Percentiles rank a stretch among this genome's conserved stretches.
phyloP scores from a whole-genome alignment of 2,888 invertebrate genomes.

The Nematopogon swammerdamellus region DNA sequence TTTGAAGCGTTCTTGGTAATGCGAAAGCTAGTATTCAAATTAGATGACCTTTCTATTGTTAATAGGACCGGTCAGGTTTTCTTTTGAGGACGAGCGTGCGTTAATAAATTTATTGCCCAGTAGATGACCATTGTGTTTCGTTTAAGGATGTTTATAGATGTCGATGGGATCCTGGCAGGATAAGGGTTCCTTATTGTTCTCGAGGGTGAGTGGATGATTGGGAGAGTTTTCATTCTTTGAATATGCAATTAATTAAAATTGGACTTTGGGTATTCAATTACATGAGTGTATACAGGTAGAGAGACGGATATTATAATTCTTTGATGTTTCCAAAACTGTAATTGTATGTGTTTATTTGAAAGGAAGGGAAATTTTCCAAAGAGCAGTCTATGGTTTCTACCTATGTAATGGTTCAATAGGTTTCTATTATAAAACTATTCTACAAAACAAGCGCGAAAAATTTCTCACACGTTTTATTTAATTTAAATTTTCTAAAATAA shows the following conservation, averaged over 20 bases:
- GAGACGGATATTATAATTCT: too few relatives aligned
- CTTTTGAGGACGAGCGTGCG: neutral
- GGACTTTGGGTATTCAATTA: too few relatives aligned
- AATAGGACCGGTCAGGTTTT: neutral
- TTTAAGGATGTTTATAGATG: neutral
- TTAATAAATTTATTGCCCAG: neutral
- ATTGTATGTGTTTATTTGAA: too few relatives aligned
- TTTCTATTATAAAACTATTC: too few relatives aligned
- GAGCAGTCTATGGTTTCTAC: too few relatives aligned
- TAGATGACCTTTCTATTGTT: neutral
- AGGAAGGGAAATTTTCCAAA: too few relatives aligned
- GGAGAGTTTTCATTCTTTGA: too few relatives aligned
- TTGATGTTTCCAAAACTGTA: too few relatives aligned
- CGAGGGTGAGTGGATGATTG: neutral
- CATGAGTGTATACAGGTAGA: too few relatives aligned
- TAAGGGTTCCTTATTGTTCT: neutral
- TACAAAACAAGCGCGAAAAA: neutral
- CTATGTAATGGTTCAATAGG: too few relatives aligned
- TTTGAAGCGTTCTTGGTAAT: too few relatives aligned
- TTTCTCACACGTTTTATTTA: neutral
- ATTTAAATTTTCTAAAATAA: neutral
- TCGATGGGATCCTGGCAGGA: neutral
- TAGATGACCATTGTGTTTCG: neutral
- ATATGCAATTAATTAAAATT: too few relatives aligned
- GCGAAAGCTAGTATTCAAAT: neutral